Evolutionary conservation across 2,888 invertebrate genomes (phyloP), one percentile per base, ranked within the genome.

Genomic region (Desoria tigrina): DNA sequence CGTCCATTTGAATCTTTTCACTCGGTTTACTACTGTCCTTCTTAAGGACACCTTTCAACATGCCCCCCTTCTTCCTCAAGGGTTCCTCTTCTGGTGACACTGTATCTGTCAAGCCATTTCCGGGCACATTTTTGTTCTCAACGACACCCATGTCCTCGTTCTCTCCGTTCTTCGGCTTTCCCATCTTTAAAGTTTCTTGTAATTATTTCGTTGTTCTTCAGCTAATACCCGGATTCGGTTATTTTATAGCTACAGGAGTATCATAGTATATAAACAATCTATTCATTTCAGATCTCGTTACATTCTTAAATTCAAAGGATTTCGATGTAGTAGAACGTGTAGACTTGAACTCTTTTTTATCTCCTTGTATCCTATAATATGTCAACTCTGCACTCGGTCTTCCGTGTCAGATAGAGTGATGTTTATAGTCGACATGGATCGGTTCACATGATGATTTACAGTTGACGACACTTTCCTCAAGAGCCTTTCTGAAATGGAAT

Each of bases 41-140:
- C 60, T 58, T 58, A 16, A 45, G 26, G 4, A 49, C 49, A 7
- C 61, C 16, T 11, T 56, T 55, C 23, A 55, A n/a, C 23, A 27
- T 23, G n/a, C 28, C 37, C 27, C 28, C 18, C 23, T 45, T 59
- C 23, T 58, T 57, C 24, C 32, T 66, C 7, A 72, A 58, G 6
- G 73, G 75, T n/a, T 67, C 71, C 60, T 75, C 75, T 27, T 72
- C 71, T 3, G 73, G 68, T 14, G 68, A 50, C 1, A 70, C 71
- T 1, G 68, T 49, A 28, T 73, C 75, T 16, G 72, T 69, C 9
- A 73, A 61, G 16, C 73, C 73, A 49, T 74, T 74, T 21, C 73
- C 73, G 7, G 72, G 70, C 18, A 66, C 62, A 53, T 68, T 71
- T 58, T 71, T 73, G 55, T 73, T 73, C 49, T 72, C 73, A 16